Base-by-base conservation (phyloP, 2,797 vertebrate species). In the Sciurus carolinensis region DNA sequence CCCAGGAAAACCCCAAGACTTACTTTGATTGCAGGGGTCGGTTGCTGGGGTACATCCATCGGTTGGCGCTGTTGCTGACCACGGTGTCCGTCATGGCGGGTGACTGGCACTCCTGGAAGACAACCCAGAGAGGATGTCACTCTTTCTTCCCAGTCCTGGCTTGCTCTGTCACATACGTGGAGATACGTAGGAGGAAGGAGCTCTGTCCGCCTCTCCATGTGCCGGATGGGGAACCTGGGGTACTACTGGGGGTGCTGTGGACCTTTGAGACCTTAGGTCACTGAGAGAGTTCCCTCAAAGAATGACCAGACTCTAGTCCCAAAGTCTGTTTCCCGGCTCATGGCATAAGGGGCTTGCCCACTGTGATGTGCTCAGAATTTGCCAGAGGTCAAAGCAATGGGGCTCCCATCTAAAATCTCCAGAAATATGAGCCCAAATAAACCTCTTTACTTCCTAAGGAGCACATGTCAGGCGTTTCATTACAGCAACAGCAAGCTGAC, bases 41-140 rank as follows among this genome's bases (percentile, higher is more conserved):
- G 90, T 99, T 98, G 0, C 98, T 87, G 18, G 98, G 98, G 75
- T 98, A 98, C 98, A 98, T 98, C 99, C 99, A 99, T 59, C 98
- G 98, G 90, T 97, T 98, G 0, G 98, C 97, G 94, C 98, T 98
- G 97, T 90, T 97, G 3, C 98, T 98, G 96, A 99, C 95, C 93
- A 99, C 98, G 0, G 99, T 96, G 95, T 99, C 97, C 0, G 99
- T 99, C 99, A 99, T 99, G 89, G 42, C 57, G 0, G 33, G 77
- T 67, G 24, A 69, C 83, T 33, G 0, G 22, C 5, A 66, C 69
- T 95, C 85, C 87, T 96, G 69, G 36, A 80, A 97, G 28, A 89
- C 20, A 89, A 94, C 14, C 79, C 69, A 73, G 66, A 93, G 26
- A 93, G 36, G n/a, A 22, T 1, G 3, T 95, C 86, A 96, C 12